phyloP scores from a whole-genome alignment of 2,888 invertebrate species.

The Chrysolina haemoptera region DNA sequence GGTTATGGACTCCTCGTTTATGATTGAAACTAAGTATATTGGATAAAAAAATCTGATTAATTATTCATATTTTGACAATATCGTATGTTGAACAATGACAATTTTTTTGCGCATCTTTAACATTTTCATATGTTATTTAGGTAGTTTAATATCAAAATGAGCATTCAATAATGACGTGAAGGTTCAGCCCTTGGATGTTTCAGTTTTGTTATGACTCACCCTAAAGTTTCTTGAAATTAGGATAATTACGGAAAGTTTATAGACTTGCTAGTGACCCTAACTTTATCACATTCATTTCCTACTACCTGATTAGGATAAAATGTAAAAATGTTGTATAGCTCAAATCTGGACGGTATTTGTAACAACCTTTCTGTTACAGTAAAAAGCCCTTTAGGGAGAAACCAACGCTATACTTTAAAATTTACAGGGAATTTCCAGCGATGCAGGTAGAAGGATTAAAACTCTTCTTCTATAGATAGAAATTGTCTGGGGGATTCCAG shows the following conservation, averaged over 20 bases:
- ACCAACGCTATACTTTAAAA: neutral
- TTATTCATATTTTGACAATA: too few species aligned
- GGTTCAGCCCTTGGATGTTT: too few species aligned
- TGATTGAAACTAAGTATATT: too few species aligned
- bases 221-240: neutral
- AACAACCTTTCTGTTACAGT: neutral
- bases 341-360: constrained; percentile 8
- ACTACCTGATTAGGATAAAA: neutral
- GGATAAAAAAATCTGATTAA: too few species aligned
- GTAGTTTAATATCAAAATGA: too few species aligned
- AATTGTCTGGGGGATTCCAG: neutral
- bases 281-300: neutral
- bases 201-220: neutral
- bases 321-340: neutral
- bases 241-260: neutral
- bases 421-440: neutral
- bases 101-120: too few species aligned
- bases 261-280: neutral
- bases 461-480: neutral
- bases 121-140: too few species aligned
- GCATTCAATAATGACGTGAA: too few species aligned
- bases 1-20: too few species aligned
- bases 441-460: constrained; percentile 7
- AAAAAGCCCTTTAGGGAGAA: neutral
- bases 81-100: too few species aligned